Evolutionary conservation across 92 coral and sea anemone species (phyloP).

Genomic region (Actinernus sp.): DNA sequence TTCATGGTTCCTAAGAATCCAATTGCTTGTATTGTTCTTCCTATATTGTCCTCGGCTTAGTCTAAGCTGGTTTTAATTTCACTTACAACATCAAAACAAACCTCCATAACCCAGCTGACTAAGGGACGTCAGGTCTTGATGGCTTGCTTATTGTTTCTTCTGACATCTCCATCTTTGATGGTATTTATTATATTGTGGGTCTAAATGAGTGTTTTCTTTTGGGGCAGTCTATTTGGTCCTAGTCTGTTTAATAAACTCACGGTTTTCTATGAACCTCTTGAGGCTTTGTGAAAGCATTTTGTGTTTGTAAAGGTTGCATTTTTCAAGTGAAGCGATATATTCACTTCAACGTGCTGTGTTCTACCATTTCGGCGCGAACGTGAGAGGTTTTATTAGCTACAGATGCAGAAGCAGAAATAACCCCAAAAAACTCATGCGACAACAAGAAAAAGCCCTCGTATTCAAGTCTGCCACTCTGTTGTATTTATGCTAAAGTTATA

Average conservation of each 20-base stretch:
- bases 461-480: too few species aligned
- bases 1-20: slow-evolving; percentile 14
- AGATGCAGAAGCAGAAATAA: too few species aligned
- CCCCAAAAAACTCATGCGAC: too few species aligned
- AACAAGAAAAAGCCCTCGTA: too few species aligned
- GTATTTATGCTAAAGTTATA: too few species aligned
- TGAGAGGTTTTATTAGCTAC: too few species aligned
- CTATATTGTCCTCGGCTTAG: slow-evolving; percentile 12
- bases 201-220: slow-evolving; percentile 1
- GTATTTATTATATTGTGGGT: slow-evolving; percentile 12
- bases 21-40: slow-evolving; percentile 31
- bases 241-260: not conserved
- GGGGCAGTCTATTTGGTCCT: not conserved
- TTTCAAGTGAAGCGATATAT: not conserved
- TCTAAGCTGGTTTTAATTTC: slow-evolving; percentile 36
- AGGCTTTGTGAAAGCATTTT: not conserved
- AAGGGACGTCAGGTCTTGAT: not conserved
- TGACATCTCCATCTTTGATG: slow-evolving; percentile 12
- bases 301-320: not conserved
- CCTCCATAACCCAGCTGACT: not conserved
- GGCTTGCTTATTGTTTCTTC: slow-evolving; percentile 14
- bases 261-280: not conserved
- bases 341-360: too few species aligned
- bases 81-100: not conserved
- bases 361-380: too few species aligned